Percentiles rank a stretch among this genome's conserved stretches.
Evolutionary conservation across 2,113 vertebrate genomes (phyloP).

Genomic region (Cinclus mexicanus): DNA sequence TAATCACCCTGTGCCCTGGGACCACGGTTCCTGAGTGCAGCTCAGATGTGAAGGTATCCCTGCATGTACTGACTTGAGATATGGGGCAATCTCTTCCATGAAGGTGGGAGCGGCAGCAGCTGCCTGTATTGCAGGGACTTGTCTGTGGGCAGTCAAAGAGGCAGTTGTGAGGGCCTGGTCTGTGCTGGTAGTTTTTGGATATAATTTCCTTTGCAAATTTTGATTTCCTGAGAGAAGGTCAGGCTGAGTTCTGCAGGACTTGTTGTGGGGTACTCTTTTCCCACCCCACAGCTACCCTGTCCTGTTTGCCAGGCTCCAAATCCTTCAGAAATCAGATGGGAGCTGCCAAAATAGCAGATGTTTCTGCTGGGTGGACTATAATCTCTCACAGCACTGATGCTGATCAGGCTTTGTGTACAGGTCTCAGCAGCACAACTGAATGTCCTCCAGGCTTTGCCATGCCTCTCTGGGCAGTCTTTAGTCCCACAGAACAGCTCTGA

Average conservation of each 20-base stretch:
- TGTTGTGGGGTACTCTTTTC: background rate
- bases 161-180: background rate
- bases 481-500: background rate
- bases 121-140: background rate
- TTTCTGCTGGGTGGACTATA: background rate
- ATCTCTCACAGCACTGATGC: background rate
- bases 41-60: background rate
- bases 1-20: background rate
- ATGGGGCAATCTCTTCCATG: background rate
- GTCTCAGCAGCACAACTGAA: background rate
- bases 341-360: background rate
- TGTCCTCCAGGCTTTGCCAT: background rate
- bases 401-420: background rate
- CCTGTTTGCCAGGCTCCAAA: background rate
- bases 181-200: background rate
- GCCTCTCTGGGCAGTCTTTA: background rate
- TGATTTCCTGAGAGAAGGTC: background rate
- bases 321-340: background rate
- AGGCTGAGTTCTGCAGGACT: background rate
- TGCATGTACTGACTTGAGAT: background rate
- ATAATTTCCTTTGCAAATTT: background rate
- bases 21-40: rapidly evolving
- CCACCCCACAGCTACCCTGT: background rate
- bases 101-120: background rate
- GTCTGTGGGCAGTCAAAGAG: rapidly evolving